Base-by-base conservation (phyloP, 2,113 vertebrate genomes). In the Etheostoma spectabile region DNA sequence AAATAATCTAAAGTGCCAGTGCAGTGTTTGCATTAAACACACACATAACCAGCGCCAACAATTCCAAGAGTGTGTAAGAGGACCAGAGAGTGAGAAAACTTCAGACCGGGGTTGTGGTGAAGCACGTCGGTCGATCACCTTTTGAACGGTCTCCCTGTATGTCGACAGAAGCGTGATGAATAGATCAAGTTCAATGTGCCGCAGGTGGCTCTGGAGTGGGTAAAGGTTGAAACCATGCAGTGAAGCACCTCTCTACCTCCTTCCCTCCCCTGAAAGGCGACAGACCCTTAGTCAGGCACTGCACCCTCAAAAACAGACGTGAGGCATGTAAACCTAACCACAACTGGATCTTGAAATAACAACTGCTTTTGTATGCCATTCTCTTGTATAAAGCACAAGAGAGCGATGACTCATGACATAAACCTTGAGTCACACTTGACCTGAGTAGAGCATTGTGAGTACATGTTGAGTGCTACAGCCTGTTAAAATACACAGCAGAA, bases 181-280 rank as follows among this genome's bases (percentile, higher is more conserved):
- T 73, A 84, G 90, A 86, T 93, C 77, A 89, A 84, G 80, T 88
- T 86, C 70, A 78, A 18, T 30, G 70, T 66, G 70, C 70, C 8
- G 3, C 57, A 1, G 45, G 93, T 92, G 91, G 82, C 73, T 93
- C 49, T 91, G 79, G 84, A 94, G 91, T 80, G 75, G 6, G 24
- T 53, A 76, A 82, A 71, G 84, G 85, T 88, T 76, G 79, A 86
- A 85, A 66, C 85, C 14, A n/a, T 60, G 63, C 52, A 45, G 59
- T 89, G 60, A 86, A 94, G 93, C 87, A 89, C 90, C 93, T 93
- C 93, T 93, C 73, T 75, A 89, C 72, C 49, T 74, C 24, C 51
- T 73, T 52, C 3, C n/a, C 49, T 38, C 66, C 33, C 63, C 45
- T 61, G 1, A 88, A 76, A 73, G 80, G 65, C 73, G 59, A 78